Conservation (phyloP, 2,888 invertebrate species). For the Coelinius sp. region DNA sequence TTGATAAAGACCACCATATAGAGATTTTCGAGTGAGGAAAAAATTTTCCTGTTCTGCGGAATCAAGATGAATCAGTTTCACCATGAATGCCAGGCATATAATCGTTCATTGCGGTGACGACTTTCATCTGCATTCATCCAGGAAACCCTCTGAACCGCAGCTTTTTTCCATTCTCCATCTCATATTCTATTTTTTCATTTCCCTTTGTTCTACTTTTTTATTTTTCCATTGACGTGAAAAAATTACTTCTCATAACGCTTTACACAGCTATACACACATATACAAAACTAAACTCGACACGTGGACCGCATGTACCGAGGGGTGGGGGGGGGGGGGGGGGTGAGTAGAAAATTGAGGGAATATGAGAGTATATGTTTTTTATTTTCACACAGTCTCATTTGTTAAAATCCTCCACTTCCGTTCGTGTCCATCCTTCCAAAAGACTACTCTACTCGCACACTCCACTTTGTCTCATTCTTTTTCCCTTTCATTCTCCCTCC, state of each 20-base stretch:
- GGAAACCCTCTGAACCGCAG: slow-evolving; percentile 10
- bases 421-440: slow-evolving; percentile 24
- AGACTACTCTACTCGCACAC: background rate
- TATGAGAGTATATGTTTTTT: background rate
- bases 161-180: slow-evolving; percentile 2
- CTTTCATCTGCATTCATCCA: background rate
- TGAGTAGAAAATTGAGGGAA: slow-evolving; percentile 1
- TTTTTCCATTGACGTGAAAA: slow-evolving; percentile 7
- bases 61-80: no score
- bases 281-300: background rate
- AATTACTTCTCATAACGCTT: background rate
- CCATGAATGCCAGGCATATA: background rate
- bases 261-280: slow-evolving; percentile 1
- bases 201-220: background rate
- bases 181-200: slow-evolving; percentile 4
- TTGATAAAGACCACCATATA: no score
- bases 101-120: background rate
- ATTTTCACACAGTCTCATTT: slow-evolving; percentile 23
- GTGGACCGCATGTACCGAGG: slow-evolving; percentile 1
- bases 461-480: background rate
- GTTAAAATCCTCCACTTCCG: slow-evolving; percentile 33
- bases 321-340: background rate
- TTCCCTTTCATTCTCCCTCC: background rate
- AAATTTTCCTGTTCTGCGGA: no score
- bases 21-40: no score